A percentile compares a stretch with the other conserved stretches of the same genome.
Conservation (phyloP, 1,140 invertebrate species). For the Bombus haemorrhoidalis region DNA sequence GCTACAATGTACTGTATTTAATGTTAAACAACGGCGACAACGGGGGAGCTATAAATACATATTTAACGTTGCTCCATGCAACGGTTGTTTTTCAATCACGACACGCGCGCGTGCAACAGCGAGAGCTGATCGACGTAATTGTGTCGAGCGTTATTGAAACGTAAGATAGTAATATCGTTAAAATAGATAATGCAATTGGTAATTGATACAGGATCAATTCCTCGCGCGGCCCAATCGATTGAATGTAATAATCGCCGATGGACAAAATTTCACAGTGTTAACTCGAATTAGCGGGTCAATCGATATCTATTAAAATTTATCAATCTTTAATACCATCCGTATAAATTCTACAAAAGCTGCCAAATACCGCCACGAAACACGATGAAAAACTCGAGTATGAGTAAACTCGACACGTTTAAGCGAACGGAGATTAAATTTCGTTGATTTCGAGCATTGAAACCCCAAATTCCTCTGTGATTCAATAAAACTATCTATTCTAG, state of each 20-base stretch:
- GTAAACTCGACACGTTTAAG: not conserved
- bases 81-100: constrained; percentile 24
- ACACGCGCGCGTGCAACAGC: not conserved
- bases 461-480: not conserved
- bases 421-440: not conserved
- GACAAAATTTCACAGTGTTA: constrained; percentile 12
- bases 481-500: not conserved
- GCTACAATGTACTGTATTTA: not conserved
- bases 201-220: constrained; percentile 19
- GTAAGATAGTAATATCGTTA: constrained; percentile 14
- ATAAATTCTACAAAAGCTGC: constrained; percentile 5
- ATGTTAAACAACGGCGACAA: not conserved
- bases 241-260: not conserved
- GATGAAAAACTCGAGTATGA: not conserved
- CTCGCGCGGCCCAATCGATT: not conserved
- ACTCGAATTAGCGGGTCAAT: not conserved
- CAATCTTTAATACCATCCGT: not conserved
- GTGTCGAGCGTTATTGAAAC: constrained; percentile 1
- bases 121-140: constrained; percentile 6
- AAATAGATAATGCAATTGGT: constrained; percentile 33
- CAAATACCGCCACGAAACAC: not conserved
- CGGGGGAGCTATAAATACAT: not conserved
- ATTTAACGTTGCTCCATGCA: constrained; percentile 15
- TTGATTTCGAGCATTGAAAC: not conserved
- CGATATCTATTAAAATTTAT: not conserved